Evolutionary conservation across 2,113 vertebrate species (phyloP).

Genomic region (Ancistrus triradiatus): DNA sequence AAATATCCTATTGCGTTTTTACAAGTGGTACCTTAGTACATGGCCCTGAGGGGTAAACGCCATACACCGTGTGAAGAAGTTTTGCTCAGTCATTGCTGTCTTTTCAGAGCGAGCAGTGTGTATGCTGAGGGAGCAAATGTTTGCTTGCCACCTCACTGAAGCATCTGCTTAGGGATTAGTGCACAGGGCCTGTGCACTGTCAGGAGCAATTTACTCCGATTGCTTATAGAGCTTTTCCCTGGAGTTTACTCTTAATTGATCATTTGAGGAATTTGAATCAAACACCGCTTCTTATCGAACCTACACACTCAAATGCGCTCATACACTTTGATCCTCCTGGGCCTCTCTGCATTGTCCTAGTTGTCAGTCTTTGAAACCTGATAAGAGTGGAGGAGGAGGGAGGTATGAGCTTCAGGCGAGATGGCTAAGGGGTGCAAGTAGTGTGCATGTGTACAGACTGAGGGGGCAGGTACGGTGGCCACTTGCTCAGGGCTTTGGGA

Average conservation of each 20-base stretch:
- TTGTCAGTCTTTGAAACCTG: conserved; percentile 61
- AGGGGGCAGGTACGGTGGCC: conserved; percentile 45
- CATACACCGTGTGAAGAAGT: too few relatives aligned
- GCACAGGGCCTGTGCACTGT: background rate
- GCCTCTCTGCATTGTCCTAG: conserved; percentile 43
- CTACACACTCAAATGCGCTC: background rate
- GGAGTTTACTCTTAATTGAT: background rate
- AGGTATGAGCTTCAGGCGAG: conserved; percentile 34
- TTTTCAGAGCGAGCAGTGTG: background rate
- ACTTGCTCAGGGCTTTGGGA: conserved; percentile 25
- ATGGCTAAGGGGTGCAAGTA: conserved; percentile 17
- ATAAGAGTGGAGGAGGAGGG: conserved; percentile 58
- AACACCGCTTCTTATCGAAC: background rate
- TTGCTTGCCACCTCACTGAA: background rate
- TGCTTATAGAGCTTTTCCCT: background rate
- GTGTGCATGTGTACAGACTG: conserved; percentile 15
- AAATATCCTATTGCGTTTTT: too few relatives aligned
- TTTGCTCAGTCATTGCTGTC: background rate
- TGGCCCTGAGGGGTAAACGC: too few relatives aligned
- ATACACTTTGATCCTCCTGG: conserved; percentile 14
- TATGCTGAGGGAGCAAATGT: background rate
- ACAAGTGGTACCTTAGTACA: too few relatives aligned
- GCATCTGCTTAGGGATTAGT: background rate
- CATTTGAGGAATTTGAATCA: background rate
- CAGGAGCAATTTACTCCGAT: background rate